Evolutionary conservation across 1,140 invertebrate genomes (phyloP).

Genomic region (Trichoplusia ni): DNA sequence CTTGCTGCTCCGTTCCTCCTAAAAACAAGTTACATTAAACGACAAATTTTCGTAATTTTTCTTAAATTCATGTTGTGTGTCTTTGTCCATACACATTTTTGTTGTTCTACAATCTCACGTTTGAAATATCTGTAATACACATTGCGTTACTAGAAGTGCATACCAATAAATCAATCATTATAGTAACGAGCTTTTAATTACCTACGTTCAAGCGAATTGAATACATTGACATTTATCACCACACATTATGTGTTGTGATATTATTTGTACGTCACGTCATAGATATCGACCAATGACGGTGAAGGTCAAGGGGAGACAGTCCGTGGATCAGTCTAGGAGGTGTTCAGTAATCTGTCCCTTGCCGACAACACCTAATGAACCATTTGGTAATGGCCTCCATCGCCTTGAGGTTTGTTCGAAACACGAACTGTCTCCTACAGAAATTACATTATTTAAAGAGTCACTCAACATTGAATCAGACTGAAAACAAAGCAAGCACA

Average conservation of each 20-base stretch:
- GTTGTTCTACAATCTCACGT: no score
- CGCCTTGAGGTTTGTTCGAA: conserved; percentile 16
- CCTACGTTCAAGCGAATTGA: neutral
- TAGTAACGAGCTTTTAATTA: no score
- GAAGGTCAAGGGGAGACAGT: conserved; percentile 62
- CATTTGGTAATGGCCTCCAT: conserved; percentile 25
- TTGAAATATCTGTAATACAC: no score
- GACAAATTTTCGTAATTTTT: conserved; percentile 25
- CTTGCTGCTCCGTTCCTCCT: conserved; percentile 89
- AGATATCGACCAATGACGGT: conserved; percentile 59
- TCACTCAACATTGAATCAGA: conserved; percentile 11
- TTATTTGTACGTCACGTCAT: conserved; percentile 53
- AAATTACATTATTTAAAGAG: conserved; percentile 7
- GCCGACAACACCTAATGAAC: conserved; percentile 39
- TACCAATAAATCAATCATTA: no score
- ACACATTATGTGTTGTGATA: conserved; percentile 46
- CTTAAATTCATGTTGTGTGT: no score
- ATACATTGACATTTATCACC: conserved; percentile 52
- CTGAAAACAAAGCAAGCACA: conserved; percentile 25
- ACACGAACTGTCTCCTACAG: neutral
- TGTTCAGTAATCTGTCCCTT: conserved; percentile 40
- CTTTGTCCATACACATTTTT: no score
- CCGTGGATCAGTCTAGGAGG: conserved; percentile 41
- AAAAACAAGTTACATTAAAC: conserved; percentile 49
- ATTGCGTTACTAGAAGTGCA: no score